Percentiles rank a stretch among this genome's conserved stretches.
Evolutionary conservation across 2,888 invertebrate genomes (phyloP).

Genomic region (Ormyrus thymus): DNA sequence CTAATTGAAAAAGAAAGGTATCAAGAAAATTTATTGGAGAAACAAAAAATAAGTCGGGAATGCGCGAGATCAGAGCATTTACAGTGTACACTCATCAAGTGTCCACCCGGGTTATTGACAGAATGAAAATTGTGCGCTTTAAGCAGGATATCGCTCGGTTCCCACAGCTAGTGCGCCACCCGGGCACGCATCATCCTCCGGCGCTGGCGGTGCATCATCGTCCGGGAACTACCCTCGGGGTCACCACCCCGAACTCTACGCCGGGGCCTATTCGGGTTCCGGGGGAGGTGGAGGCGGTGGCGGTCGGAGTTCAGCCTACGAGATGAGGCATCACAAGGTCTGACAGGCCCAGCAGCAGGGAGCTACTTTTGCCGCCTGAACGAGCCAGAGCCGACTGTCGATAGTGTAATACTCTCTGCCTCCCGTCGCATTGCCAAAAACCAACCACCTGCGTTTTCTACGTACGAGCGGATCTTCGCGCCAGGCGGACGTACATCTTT

Average conservation of each 20-base stretch:
- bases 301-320: slow-evolving; percentile 79
- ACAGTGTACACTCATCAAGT: not conserved
- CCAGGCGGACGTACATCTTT: not conserved
- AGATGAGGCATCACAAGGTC: slow-evolving; percentile 85
- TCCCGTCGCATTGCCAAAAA: not conserved
- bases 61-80: not conserved
- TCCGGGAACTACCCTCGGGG: slow-evolving; percentile 24
- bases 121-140: slow-evolving; percentile 58
- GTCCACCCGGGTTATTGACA: slow-evolving; percentile 41
- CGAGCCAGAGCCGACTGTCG: slow-evolving; percentile 3
- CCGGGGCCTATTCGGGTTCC: slow-evolving; percentile 81
- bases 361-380: slow-evolving; percentile 36
- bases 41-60: too few species aligned
- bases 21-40: too few species aligned
- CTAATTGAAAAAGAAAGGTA: too few species aligned
- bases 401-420: not conserved
- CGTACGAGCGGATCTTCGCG: slow-evolving; percentile 2
- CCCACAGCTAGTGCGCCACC: slow-evolving; percentile 75
- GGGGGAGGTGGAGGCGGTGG: slow-evolving; percentile 68
- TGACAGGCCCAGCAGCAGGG: slow-evolving; percentile 73
- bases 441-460: not conserved
- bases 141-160: slow-evolving; percentile 75
- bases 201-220: not conserved
- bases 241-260: slow-evolving; percentile 81
- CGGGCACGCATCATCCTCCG: slow-evolving; percentile 64